phyloP scores from a whole-genome alignment of 2,113 vertebrate species.

The Hippocampus comes region DNA sequence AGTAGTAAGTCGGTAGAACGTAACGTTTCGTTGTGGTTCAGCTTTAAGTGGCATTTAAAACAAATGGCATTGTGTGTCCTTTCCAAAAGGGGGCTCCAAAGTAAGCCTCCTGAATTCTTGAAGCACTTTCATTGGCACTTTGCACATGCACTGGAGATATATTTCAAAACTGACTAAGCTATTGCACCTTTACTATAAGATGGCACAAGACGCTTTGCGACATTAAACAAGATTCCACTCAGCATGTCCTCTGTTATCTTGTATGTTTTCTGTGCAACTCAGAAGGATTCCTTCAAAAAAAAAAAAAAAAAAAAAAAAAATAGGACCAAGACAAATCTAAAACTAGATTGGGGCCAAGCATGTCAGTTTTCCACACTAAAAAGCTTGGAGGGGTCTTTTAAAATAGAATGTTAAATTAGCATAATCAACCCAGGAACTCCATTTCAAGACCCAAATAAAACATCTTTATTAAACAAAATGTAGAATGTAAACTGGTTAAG shows the following conservation, averaged over 20 bases:
- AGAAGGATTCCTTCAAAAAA: not conserved
- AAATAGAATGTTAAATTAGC: not conserved
- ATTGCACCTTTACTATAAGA: conserved; percentile 71
- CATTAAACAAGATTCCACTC: conserved; percentile 74
- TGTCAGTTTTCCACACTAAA: no score
- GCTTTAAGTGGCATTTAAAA: conserved; percentile 59
- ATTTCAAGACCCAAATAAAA: not conserved
- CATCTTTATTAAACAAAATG: conserved; percentile 35
- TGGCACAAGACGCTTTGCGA: conserved; percentile 62
- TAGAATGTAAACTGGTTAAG: not conserved
- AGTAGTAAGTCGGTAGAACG: conserved; percentile 35
- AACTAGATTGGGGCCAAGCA: no score
- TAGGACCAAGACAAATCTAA: not conserved
- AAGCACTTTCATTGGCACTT: conserved; percentile 65
- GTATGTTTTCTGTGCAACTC: not conserved
- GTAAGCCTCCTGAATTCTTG: conserved; percentile 42
- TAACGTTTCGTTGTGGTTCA: conserved; percentile 52
- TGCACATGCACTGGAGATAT: conserved; percentile 63
- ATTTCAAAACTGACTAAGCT: conserved; percentile 65
- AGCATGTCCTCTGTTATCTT: conserved; percentile 2
- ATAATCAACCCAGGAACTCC: not conserved
- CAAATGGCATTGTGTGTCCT: conserved; percentile 34
- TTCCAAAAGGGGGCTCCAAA: conserved; percentile 20
- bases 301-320: not conserved
- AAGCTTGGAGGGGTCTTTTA: not conserved